Evolutionary conservation across 2,113 vertebrate species (phyloP).

Genomic region (Channa argus): DNA sequence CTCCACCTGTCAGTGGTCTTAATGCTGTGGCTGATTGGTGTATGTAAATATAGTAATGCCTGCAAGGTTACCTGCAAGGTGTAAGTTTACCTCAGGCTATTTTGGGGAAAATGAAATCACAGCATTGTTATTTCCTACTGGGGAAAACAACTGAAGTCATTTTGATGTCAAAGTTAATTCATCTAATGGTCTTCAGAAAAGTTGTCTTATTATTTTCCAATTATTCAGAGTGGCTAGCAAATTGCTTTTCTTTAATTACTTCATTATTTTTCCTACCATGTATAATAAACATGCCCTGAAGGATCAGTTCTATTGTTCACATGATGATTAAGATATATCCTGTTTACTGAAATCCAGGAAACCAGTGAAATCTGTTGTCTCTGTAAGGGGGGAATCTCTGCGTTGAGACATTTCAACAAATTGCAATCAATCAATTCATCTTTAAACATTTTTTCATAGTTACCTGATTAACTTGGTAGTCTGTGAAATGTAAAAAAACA

Average conservation of each 20-base stretch:
- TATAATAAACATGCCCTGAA: conserved; percentile 47
- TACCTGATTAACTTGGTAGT: too few species aligned
- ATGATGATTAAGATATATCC: conserved; percentile 51
- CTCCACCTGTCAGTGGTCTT: too few species aligned
- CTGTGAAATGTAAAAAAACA: too few species aligned
- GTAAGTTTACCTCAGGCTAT: background rate
- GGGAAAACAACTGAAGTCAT: conserved; percentile 33
- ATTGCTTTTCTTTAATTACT: conserved; percentile 66
- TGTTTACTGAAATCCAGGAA: conserved; percentile 35
- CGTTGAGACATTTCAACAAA: background rate
- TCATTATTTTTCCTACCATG: conserved; percentile 49
- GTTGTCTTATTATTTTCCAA: conserved; percentile 61
- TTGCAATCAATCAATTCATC: background rate
- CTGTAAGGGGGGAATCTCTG: conserved; percentile 20
- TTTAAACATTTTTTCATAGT: too few species aligned
- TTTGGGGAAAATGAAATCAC: conserved; percentile 23
- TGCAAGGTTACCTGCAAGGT: background rate
- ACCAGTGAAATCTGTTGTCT: background rate
- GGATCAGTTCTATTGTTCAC: conserved; percentile 38
- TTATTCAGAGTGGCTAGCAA: conserved; percentile 46
- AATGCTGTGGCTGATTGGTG: too few species aligned
- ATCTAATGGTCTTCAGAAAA: conserved; percentile 51
- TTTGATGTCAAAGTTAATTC: conserved; percentile 46
- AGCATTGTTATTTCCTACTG: conserved; percentile 22
- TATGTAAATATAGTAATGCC: too few species aligned